phyloP scores from a whole-genome alignment of 2,113 vertebrate species.

The Chaenocephalus aceratus region DNA sequence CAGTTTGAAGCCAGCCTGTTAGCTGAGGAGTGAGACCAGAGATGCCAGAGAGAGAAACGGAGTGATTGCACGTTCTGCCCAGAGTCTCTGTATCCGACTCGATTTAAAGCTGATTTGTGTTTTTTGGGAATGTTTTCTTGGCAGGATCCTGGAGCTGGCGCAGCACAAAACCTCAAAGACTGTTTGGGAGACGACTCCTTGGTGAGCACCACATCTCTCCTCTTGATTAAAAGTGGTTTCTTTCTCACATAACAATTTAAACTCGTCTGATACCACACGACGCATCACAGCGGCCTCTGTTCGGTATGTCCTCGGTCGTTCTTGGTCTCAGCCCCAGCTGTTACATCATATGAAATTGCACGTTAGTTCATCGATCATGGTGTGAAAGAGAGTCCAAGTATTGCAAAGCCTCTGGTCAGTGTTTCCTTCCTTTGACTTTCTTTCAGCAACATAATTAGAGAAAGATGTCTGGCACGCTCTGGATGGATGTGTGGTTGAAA shows the following conservation, averaged over 20 bases:
- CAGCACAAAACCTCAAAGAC: constrained; percentile 76
- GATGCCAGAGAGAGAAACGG: not conserved
- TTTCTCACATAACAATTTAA: constrained; percentile 4
- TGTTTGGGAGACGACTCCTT: constrained; percentile 73
- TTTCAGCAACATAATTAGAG: constrained; percentile 10
- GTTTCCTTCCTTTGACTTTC: constrained; percentile 37
- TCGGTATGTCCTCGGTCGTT: not conserved
- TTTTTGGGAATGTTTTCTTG: constrained; percentile 13
- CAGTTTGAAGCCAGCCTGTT: not conserved
- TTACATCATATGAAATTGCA: constrained; percentile 5
- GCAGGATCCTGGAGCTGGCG: constrained; percentile 78
- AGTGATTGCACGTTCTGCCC: constrained; percentile 9
- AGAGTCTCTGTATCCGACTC: not conserved
- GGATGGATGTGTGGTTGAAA: not conserved
- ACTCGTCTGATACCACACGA: not conserved
- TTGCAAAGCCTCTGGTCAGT: constrained; percentile 37
- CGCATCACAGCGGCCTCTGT: not conserved
- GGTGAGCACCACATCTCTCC: constrained; percentile 58
- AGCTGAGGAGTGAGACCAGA: not conserved
- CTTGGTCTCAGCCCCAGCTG: constrained; percentile 19
- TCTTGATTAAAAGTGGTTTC: constrained; percentile 16
- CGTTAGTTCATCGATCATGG: constrained; percentile 30
- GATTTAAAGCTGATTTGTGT: constrained; percentile 30
- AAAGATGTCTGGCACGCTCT: constrained; percentile 39
- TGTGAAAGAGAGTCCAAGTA: constrained; percentile 33